Conservation (phyloP, 1,140 invertebrate genomes). For the Trichoplusia ni region DNA sequence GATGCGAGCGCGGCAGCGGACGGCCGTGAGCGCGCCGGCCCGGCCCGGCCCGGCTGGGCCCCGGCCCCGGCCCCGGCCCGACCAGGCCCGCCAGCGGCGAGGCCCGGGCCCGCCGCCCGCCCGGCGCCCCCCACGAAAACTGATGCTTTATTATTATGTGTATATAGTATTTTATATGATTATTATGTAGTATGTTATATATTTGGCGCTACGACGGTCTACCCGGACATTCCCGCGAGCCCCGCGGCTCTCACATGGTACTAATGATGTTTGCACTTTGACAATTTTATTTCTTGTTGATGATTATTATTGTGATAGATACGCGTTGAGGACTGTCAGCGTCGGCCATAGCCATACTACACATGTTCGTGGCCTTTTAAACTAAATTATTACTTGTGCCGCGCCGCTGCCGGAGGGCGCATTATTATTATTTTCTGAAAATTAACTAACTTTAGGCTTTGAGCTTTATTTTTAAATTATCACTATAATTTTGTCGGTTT, state of each 20-base stretch:
- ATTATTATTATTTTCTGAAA: conserved; percentile 28
- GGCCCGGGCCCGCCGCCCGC: neutral
- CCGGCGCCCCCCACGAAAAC: conserved; percentile 3
- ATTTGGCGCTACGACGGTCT: conserved; percentile 19
- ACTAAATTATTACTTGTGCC: conserved; percentile 25
- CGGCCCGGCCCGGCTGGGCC: neutral
- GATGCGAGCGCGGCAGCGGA: conserved; percentile 50
- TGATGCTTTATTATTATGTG: conserved; percentile 36
- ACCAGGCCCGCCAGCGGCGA: neutral
- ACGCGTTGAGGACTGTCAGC: conserved; percentile 6
- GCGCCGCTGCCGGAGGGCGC: conserved; percentile 14
- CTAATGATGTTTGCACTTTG: conserved; percentile 33
- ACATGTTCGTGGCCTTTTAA: conserved; percentile 39
- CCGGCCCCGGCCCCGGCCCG: neutral
- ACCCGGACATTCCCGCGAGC: neutral
- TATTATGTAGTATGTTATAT: conserved; percentile 33
- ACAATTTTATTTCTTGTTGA: conserved; percentile 40
- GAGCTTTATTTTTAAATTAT: conserved; percentile 44
- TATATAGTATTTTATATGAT: conserved; percentile 37
- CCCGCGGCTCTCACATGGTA: conserved; percentile 25
- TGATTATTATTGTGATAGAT: conserved; percentile 32
- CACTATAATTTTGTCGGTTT: conserved; percentile 28
- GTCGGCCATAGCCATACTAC: neutral
- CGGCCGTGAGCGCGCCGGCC: conserved; percentile 20
- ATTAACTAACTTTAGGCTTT: conserved; percentile 41